Evolutionary conservation across 2,797 vertebrate genomes (phyloP).

Genomic region (Geotria australis): DNA sequence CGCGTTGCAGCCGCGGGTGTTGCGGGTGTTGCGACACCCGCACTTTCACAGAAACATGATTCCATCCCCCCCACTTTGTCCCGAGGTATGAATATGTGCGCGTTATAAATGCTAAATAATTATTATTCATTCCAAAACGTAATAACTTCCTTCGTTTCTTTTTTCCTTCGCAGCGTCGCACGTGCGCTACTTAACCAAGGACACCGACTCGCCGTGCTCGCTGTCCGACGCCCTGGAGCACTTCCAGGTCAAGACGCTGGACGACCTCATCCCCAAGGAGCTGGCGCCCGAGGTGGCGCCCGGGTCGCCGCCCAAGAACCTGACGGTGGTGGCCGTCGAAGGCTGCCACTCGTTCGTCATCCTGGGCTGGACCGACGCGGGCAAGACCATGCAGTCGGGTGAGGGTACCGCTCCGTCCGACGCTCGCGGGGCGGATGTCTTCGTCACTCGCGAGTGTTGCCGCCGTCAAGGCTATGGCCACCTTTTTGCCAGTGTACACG

Average conservation of each 20-base stretch:
- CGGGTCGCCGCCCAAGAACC: constrained; percentile 38
- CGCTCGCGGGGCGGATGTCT: too few species aligned
- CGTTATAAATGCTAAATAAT: too few species aligned
- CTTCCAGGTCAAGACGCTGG: constrained; percentile 61
- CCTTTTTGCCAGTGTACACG: too few species aligned
- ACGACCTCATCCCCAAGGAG: constrained; percentile 41
- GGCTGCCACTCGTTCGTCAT: constrained; percentile 96
- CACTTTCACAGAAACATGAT: too few species aligned
- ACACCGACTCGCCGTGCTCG: constrained; percentile 54
- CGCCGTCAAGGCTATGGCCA: too few species aligned
- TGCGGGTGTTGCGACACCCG: too few species aligned
- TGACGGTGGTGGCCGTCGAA: constrained; percentile 78
- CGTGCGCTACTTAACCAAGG: constrained; percentile 68
- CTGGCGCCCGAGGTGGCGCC: constrained; percentile 7
- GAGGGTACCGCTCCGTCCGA: too few species aligned
- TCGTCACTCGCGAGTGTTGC: too few species aligned
- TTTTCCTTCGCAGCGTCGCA: constrained; percentile 42
- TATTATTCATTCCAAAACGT: background rate
- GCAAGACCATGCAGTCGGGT: too few species aligned
- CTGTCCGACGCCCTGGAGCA: constrained; percentile 79
- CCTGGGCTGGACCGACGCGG: constrained; percentile 43
- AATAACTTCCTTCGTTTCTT: background rate
- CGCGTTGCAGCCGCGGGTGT: too few species aligned
- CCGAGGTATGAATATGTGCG: too few species aligned
- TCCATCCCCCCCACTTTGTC: too few species aligned